Base-by-base conservation (phyloP, 2,113 vertebrate species). In the Saccopteryx leptura region DNA sequence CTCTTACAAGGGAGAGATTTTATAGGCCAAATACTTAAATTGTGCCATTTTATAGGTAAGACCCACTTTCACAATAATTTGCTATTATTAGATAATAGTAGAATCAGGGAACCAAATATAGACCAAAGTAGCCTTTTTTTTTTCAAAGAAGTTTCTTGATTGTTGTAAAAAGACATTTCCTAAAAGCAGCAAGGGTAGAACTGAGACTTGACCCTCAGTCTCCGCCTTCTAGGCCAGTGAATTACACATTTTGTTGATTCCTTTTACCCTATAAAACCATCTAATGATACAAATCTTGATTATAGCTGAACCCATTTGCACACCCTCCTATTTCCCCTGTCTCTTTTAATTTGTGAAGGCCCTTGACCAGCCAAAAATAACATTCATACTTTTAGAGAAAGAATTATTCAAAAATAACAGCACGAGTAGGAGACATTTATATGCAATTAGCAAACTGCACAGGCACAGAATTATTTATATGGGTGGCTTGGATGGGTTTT, bases 391-490 rank as follows among this genome's bases (percentile, higher is more conserved):
- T 93, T 76, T 39, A 46, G 39, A 84, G 82, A 84, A 61, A 33
- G 63, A 74, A 15, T 78, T 80, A 84, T 52, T 93, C 1, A 74
- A 90, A 85, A 96, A 46, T 50, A 52, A 60, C 46, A 65, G 18
- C 56, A 63, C 80, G n/a, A 90, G 19, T 74, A 90, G 39, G 71
- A 95, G 61, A 82, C 8, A 46, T 75, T 94, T 72, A 39, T n/a
- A 92, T 75, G 2, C 12, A 95, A 31, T 90, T 86, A 94, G 17
- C 52, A 89, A 89, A 80, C n/a, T 65, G 31, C 46, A 52, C 18
- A 87, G 54, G 19, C 19, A 90, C 54, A 61, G 75, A 92, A 90
- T 14, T 81, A 31, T 91, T 86, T 96, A 86, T 81, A 71, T 26
- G 60, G n/a, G 7, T 71, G 39, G 7, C 23, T 89, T 93, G 15